Conservation (phyloP, 2,113 vertebrate species). For the Tragelaphus strepsiceros region DNA sequence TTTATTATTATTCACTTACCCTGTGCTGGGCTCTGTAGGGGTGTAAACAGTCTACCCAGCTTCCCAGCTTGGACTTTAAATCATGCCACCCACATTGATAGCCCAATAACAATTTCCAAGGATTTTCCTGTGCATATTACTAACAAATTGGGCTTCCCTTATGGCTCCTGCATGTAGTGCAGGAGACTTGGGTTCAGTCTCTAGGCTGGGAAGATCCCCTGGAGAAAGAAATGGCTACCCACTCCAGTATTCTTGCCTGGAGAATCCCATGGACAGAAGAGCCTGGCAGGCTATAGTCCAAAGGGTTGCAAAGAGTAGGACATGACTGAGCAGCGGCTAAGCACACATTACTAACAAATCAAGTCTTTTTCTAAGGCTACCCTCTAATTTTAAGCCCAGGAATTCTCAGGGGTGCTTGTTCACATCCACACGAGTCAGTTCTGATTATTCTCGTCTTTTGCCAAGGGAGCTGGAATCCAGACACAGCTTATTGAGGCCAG, state of each 20-base stretch:
- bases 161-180: neutral
- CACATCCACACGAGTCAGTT: neutral
- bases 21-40: neutral
- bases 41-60: neutral
- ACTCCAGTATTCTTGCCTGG: neutral
- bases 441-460: neutral
- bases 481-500: neutral
- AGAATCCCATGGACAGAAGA: neutral
- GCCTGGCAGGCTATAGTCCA: neutral
- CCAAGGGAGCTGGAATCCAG: neutral
- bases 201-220: neutral
- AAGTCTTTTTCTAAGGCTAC: neutral
- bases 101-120: neutral
- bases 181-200: neutral
- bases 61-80: neutral
- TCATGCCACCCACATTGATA: neutral
- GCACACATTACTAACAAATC: neutral
- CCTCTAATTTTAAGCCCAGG: neutral
- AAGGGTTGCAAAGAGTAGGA: neutral
- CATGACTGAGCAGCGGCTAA: rapidly evolving
- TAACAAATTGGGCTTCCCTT: neutral
- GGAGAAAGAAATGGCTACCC: neutral
- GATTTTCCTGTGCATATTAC: neutral
- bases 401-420: neutral
- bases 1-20: neutral